These are phyloP conservation scores for Rotaria socialis DNA, from an alignment of 2,888 invertebrate species.

Conservation along the genomic window DNA sequence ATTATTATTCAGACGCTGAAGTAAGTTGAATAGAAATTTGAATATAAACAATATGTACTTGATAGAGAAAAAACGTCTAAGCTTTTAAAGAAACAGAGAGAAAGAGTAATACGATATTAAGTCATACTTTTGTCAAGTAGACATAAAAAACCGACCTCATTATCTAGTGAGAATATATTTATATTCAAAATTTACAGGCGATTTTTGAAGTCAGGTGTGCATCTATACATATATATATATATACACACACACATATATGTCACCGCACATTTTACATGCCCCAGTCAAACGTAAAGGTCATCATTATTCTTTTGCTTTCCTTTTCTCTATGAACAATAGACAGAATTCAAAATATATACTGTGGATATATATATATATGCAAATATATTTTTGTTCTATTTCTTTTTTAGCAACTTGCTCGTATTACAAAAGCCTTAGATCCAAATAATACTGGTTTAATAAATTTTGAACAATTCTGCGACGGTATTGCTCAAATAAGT, in stretches of 20 bases:
- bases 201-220: neutral
- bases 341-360: neutral
- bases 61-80: neutral
- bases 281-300: neutral
- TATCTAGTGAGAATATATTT: neutral
- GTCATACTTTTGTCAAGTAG: no score
- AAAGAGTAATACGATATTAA: no score
- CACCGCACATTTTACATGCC: neutral
- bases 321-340: neutral
- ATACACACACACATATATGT: neutral
- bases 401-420: slow-evolving; percentile 20
- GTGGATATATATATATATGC: neutral
- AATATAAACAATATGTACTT: no score
- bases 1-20: slow-evolving; percentile 33
- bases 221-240: neutral
- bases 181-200: neutral
- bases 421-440: slow-evolving; percentile 35
- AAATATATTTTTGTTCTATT: neutral
- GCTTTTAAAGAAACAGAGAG: no score
- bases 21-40: neutral
- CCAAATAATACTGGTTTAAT: slow-evolving; percentile 25
- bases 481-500: neutral
- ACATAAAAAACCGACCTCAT: neutral
- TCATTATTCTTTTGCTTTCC: neutral
- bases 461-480: slow-evolving; percentile 15